Evolutionary conservation across 2,888 invertebrate genomes (phyloP).

Genomic region (Pyralis farinalis): DNA sequence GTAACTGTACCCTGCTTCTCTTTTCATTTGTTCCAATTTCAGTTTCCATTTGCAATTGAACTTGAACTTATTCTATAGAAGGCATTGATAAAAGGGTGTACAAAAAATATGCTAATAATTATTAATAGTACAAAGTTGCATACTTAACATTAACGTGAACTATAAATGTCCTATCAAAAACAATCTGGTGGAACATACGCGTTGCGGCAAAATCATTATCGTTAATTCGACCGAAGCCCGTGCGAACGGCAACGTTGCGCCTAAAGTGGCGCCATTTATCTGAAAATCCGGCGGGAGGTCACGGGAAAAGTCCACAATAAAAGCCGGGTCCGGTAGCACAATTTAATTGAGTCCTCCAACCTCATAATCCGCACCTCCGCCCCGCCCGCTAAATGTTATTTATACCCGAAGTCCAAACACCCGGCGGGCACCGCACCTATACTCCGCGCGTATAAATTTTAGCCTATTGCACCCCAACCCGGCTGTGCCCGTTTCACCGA

Average conservation of each 20-base stretch:
- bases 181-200: constrained; percentile 14
- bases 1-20: too few relatives aligned
- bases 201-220: constrained; percentile 44
- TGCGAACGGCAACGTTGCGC: constrained; percentile 45
- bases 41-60: too few relatives aligned
- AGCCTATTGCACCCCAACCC: constrained; percentile 50
- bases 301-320: constrained; percentile 74
- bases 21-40: too few relatives aligned
- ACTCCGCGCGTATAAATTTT: constrained; percentile 51
- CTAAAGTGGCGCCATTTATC: constrained; percentile 72
- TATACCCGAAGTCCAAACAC: constrained; percentile 66
- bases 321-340: constrained; percentile 73
- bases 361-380: constrained; percentile 72
- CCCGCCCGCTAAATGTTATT: constrained; percentile 75
- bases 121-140: too few relatives aligned
- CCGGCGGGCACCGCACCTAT: constrained; percentile 42
- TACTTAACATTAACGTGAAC: too few relatives aligned
- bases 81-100: too few relatives aligned
- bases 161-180: constrained; percentile 6
- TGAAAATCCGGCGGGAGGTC: constrained; percentile 72
- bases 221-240: constrained; percentile 47
- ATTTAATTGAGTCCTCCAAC: constrained; percentile 80
- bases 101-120: too few relatives aligned
- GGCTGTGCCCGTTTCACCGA: constrained; percentile 36
- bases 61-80: too few relatives aligned